Evolutionary conservation across 2,797 vertebrate species (phyloP), one percentile per base, ranked within the genome.

Genomic region (Podarcis siculus): DNA sequence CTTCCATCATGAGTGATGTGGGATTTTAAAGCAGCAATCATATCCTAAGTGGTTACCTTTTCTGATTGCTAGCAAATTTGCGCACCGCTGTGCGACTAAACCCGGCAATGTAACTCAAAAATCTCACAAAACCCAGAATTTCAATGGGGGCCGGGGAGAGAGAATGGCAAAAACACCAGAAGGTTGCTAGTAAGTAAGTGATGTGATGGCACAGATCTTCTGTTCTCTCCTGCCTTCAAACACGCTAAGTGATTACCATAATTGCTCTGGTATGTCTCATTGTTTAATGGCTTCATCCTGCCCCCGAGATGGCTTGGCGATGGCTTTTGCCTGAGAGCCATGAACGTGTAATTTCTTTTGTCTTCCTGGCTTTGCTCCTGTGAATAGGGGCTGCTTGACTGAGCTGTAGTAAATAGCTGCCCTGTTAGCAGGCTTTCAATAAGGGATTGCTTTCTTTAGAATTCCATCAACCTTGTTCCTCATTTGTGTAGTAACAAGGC

Each of bases 401-500:
- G 35, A 91, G 61, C 61, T n/a, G 27, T 85, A 42, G 23, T 93
- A 25, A 91, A 89, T 83, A 49, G 7, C 85, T 39, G 37, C 72
- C 39, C 78, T 82, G 35, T 87, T 77, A 27, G 12, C 25, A 80
- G 79, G 81, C 21, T 81, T 94, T 92, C 89, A 91, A 35, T 81
- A 91, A 87, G 39, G 87, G 30, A 66, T 77, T 92, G 73, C 75
- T 77, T 58, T 64, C 73, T 87, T 91, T 92, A 90, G 89, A 94
- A 73, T 86, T 73, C 85, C 49, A 55, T 89, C 72, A 86, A 17
- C 45, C 55, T 85, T 30, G 1, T 89, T 71, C 69, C 45, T 92
- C 80, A 80, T 79, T 95, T 94, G 86, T 89, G 37, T 83, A 93
- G 75, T 87, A 86, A 86, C 30, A 87, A 90, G 72, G 67, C 67